A percentile compares a stretch with the other conserved stretches of the same genome.
Evolutionary conservation across 2,113 vertebrate species (phyloP).

Genomic region (Vicugna pacos): DNA sequence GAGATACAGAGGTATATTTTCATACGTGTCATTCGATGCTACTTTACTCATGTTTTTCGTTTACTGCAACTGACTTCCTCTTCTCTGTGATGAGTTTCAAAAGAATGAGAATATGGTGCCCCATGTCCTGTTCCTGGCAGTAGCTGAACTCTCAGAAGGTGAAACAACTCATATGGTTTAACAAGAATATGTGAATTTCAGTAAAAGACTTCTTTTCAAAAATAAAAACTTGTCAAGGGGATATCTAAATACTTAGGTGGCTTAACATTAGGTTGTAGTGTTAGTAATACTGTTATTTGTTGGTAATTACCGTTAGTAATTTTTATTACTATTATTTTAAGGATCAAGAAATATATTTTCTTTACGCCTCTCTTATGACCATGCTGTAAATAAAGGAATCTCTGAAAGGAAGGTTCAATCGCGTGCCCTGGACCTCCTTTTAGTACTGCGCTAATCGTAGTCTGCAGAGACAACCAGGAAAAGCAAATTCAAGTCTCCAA

Average conservation of each 20-base stretch:
- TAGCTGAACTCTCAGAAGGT: background rate
- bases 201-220: background rate
- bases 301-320: too few relatives aligned
- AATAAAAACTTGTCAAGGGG: background rate
- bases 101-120: background rate
- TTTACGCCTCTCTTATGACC: background rate
- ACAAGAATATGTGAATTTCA: background rate
- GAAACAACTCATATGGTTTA: background rate
- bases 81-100: background rate
- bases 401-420: background rate
- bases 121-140: background rate
- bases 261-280: background rate
- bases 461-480: background rate
- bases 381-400: background rate
- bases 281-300: background rate
- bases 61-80: background rate
- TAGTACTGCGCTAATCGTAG: background rate
- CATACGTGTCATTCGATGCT: accelerated
- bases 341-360: background rate
- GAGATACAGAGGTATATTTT: background rate
- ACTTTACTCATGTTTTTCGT: background rate
- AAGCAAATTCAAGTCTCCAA: background rate
- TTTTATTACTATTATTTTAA: background rate
- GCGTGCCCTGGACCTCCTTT: background rate
- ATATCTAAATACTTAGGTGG: background rate